Conservation (phyloP, 2,888 invertebrate species). For the Choreutis nemorana region DNA sequence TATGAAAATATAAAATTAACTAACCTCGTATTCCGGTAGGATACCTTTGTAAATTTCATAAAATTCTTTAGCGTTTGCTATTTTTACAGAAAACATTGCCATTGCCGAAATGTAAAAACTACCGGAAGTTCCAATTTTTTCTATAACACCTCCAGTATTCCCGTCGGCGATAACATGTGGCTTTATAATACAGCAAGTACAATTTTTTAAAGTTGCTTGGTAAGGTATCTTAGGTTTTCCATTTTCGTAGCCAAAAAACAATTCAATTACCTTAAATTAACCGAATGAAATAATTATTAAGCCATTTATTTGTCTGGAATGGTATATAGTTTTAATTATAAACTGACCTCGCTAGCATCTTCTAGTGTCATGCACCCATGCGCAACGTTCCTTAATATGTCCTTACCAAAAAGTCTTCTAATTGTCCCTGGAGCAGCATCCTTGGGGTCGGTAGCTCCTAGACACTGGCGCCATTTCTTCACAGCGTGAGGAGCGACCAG, state of each 20-base stretch:
- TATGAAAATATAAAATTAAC: constrained; percentile 9
- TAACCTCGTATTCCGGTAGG: constrained; percentile 75
- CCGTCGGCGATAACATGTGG: constrained; percentile 87
- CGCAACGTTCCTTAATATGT: constrained; percentile 71
- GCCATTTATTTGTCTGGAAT: too few species aligned
- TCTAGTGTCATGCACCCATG: constrained; percentile 73
- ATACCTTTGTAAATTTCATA: constrained; percentile 91
- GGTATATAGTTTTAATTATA: neutral
- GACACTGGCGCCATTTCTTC: constrained; percentile 66
- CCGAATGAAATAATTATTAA: neutral
- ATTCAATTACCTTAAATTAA: constrained; percentile 32
- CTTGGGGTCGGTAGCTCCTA: constrained; percentile 71
- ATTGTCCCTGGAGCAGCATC: constrained; percentile 70
- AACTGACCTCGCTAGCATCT: constrained; percentile 52
- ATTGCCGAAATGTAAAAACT: constrained; percentile 81
- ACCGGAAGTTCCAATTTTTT: constrained; percentile 71
- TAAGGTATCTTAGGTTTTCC: constrained; percentile 31
- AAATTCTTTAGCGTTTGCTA: constrained; percentile 86
- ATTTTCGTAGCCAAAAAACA: constrained; percentile 41
- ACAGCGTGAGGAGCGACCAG: constrained; percentile 76
- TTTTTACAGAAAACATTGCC: constrained; percentile 79
- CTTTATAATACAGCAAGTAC: constrained; percentile 85
- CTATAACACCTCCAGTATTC: constrained; percentile 75
- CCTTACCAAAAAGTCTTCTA: constrained; percentile 71
- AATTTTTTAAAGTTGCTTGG: constrained; percentile 69